Base-by-base conservation (phyloP, 2,888 invertebrate genomes). In the Lithosia quadra region DNA sequence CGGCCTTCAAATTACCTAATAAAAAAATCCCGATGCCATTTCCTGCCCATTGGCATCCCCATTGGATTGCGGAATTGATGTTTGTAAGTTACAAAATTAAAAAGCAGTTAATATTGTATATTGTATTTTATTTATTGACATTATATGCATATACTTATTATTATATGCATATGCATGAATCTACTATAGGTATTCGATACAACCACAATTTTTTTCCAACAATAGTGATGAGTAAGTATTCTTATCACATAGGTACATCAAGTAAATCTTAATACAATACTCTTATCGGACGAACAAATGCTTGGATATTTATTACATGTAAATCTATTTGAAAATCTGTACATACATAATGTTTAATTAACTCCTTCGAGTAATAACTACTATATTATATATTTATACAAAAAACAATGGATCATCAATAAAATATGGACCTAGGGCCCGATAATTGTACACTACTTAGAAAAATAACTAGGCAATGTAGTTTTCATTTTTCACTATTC, bases 311-410 rank as follows among this genome's bases (percentile, higher is more conserved):
- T 10, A 22, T 21, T 13, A 33, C 4, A 15, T 0, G 8, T 55
- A 63, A 63, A 33, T 55, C 34, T 55, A n/a, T 36, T 36, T 15
- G 8, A 28, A 22, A 34, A n/a, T 36, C 53, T 55, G 22, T 7
- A 63, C 63, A 63, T 63, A 55, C 22, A 63, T 55, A 63, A 53
- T 63, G 34, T 53, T 63, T 33, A 55, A 21, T 22, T 22, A 2
- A 22, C 10, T 11, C 3, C 7, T 7, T 55, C 21, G 53, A 39
- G 36, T 39, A 18, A 43, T 43, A 43, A 18, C 43, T 43, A 43
- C 43, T 43, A 43, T 49, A 49, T 49, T n/a, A n/a, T n/a, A n/a
- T n/a, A n/a, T n/a, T n/a, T n/a, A n/a, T n/a, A n/a, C n/a, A n/a
- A n/a, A n/a, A n/a, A n/a, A n/a, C n/a, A n/a, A n/a, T n/a, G n/a